phyloP scores from a whole-genome alignment of 2,888 invertebrate genomes.

The Hirtodrosophila histrioides region DNA sequence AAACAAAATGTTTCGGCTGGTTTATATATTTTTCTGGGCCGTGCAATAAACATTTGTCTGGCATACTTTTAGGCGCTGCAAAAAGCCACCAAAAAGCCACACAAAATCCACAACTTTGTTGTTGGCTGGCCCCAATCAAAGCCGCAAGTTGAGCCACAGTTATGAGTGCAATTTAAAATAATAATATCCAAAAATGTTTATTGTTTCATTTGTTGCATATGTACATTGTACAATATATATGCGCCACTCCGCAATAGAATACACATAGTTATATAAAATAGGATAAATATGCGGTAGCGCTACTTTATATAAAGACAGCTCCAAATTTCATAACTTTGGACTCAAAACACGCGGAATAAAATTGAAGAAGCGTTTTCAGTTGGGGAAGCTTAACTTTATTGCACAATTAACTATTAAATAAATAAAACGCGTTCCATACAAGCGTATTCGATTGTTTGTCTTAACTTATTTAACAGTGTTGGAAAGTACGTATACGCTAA shows the following conservation, averaged over 20 bases:
- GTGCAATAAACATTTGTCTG: constrained; percentile 20
- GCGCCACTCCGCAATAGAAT: constrained; percentile 5
- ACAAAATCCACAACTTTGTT: constrained; percentile 4
- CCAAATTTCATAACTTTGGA: too few relatives aligned
- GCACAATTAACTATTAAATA: too few relatives aligned
- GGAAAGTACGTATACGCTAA: too few relatives aligned
- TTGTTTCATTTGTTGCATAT: constrained; percentile 54
- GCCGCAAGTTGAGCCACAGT: constrained; percentile 44
- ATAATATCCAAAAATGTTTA: constrained; percentile 45
- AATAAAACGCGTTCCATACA: too few relatives aligned
- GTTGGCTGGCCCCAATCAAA: too few relatives aligned
- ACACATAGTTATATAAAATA: constrained; percentile 33
- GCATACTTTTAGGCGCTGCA: constrained; percentile 7
- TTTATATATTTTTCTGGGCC: constrained; percentile 20
- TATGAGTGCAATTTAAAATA: constrained; percentile 53
- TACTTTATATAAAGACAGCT: too few relatives aligned
- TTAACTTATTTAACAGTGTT: too few relatives aligned
- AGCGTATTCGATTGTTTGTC: too few relatives aligned
- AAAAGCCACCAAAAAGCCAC: too few relatives aligned
- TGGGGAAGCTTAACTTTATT: too few relatives aligned
- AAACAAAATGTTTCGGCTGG: constrained; percentile 24
- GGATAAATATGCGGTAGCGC: not conserved
- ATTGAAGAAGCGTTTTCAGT: too few relatives aligned
- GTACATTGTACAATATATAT: not conserved
- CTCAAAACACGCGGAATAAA: too few relatives aligned